Evolutionary conservation across 2,113 vertebrate species (phyloP).

Genomic region (Circaetus cinerascens): DNA sequence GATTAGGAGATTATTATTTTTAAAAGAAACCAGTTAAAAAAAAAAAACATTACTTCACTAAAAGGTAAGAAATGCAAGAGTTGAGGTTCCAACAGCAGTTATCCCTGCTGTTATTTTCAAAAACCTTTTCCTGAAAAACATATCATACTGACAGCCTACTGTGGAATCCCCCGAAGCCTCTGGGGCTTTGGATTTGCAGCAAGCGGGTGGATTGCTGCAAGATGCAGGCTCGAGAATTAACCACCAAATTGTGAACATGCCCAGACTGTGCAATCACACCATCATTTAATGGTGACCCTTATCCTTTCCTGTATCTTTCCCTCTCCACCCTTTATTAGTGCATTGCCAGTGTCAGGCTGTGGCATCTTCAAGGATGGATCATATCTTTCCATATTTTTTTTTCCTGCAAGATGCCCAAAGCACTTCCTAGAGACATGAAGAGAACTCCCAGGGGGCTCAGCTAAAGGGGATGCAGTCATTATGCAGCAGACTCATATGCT

Average conservation of each 20-base stretch:
- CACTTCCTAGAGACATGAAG: not conserved
- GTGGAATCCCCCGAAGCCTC: not conserved
- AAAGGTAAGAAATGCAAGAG: not conserved
- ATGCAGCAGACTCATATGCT: not conserved
- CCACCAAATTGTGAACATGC: not conserved
- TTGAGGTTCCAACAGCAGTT: not conserved
- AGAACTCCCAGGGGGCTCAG: not conserved
- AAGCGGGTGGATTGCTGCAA: not conserved
- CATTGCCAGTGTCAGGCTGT: not conserved
- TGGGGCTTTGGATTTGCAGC: not conserved
- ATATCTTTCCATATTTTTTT: not conserved
- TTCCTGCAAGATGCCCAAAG: not conserved
- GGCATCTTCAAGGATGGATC: not conserved
- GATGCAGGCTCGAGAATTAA: not conserved
- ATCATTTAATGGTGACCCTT: not conserved
- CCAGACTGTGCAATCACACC: not conserved
- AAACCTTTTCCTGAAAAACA: not conserved
- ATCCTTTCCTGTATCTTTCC: not conserved
- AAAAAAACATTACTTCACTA: not conserved
- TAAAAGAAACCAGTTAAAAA: not conserved
- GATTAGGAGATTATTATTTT: not conserved
- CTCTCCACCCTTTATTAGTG: not conserved
- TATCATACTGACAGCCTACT: not conserved
- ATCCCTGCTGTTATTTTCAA: not conserved
- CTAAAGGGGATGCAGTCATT: not conserved